Evolutionary conservation across 2,888 invertebrate genomes (phyloP).

Genomic region (Germaria angustata): DNA sequence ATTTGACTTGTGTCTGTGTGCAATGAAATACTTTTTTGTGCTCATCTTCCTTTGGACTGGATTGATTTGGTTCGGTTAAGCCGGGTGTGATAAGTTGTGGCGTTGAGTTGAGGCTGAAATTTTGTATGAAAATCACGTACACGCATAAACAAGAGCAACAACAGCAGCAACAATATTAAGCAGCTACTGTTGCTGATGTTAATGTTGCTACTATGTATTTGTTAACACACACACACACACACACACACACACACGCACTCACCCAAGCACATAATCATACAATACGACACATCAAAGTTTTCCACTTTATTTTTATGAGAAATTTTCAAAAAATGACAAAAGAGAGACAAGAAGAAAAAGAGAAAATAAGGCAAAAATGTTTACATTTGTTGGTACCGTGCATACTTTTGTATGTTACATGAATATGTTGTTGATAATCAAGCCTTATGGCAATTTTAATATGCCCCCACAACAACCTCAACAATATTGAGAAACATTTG

Average conservation of each 20-base stretch:
- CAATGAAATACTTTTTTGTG: conserved; percentile 36
- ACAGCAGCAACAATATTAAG: conserved; percentile 33
- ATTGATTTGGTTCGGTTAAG: conserved; percentile 49
- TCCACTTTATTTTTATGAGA: conserved; percentile 32
- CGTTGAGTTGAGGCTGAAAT: conserved; percentile 14
- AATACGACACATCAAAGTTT: conserved; percentile 29
- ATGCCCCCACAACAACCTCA: conserved; percentile 18
- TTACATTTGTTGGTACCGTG: conserved; percentile 16
- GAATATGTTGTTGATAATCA: conserved; percentile 45
- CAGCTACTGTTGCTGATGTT: conserved; percentile 50
- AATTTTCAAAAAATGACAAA: neutral
- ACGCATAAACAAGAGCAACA: conserved; percentile 60
- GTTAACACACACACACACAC: conserved; percentile 15
- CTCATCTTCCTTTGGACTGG: conserved; percentile 10
- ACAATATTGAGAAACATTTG: neutral
- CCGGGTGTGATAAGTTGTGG: conserved; percentile 25
- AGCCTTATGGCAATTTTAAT: conserved; percentile 56
- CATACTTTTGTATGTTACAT: neutral
- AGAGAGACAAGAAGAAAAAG: neutral
- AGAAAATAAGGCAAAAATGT: conserved; percentile 16
- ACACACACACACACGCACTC: neutral
- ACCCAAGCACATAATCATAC: neutral
- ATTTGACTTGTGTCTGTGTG: conserved; percentile 45
- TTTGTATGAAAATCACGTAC: conserved; percentile 65
- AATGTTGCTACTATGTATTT: conserved; percentile 42